A percentile compares a stretch with the other conserved stretches of the same genome.
These are phyloP conservation scores for Petrocephalus zakoni DNA, from an alignment of 2,113 vertebrate species.

Conservation along the genomic window DNA sequence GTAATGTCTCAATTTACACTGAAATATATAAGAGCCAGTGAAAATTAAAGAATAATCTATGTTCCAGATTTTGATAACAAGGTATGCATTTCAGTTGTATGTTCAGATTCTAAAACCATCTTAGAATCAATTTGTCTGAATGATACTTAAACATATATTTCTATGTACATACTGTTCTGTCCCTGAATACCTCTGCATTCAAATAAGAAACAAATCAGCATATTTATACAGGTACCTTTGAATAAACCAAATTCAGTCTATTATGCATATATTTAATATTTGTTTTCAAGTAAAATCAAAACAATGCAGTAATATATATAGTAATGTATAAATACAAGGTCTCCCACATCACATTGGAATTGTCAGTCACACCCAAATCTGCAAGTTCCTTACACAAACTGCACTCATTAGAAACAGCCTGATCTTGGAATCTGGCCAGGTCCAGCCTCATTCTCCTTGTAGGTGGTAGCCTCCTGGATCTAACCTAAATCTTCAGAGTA, in stretches of 20 bases:
- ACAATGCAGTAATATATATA: neutral
- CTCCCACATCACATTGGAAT: no score
- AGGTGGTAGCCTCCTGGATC: no score
- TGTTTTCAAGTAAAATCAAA: neutral
- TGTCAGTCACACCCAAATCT: no score
- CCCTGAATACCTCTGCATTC: neutral
- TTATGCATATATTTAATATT: neutral
- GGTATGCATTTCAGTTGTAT: neutral
- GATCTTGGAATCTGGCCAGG: no score
- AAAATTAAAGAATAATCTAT: neutral
- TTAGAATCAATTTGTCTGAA: neutral
- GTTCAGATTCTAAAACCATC: neutral
- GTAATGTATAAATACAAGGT: neutral
- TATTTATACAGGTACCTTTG: neutral
- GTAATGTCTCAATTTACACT: neutral
- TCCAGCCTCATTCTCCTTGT: no score
- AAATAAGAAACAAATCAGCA: neutral
- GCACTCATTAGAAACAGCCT: no score
- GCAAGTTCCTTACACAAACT: no score
- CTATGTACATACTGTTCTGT: neutral
- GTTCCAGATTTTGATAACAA: neutral
- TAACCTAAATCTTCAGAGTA: no score
- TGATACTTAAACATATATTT: neutral
- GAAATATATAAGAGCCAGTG: neutral
- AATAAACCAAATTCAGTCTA: neutral